phyloP scores from a whole-genome alignment of 2,113 vertebrate species.

The Struthio camelus region DNA sequence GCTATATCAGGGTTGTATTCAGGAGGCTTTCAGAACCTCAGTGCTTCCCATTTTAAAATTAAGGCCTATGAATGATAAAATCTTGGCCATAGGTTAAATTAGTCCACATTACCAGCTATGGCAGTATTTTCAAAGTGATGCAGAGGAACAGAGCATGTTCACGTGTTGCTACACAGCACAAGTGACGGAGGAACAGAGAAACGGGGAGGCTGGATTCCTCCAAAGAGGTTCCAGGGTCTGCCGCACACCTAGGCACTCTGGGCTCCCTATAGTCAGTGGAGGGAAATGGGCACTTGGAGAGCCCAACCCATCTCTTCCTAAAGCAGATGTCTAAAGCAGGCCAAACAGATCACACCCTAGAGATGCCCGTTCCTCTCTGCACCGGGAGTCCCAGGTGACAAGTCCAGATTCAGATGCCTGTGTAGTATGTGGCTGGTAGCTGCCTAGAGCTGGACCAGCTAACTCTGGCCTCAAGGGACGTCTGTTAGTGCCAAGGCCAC shows the following conservation, averaged over 20 bases:
- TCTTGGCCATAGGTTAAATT: neutral
- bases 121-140: neutral
- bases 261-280: neutral
- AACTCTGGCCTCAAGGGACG: neutral
- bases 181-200: neutral
- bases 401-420: neutral
- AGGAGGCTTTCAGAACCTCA: neutral
- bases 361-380: neutral
- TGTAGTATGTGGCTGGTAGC: neutral
- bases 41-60: neutral
- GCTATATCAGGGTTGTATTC: neutral
- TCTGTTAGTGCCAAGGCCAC: neutral
- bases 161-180: neutral
- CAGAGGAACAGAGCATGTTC: neutral
- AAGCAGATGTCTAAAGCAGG: neutral
- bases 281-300: neutral
- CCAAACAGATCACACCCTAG: neutral
- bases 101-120: accelerated
- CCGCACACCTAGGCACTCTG: neutral
- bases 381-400: neutral
- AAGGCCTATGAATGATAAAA: neutral
- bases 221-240: neutral
- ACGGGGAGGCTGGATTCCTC: neutral
- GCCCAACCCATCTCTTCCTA: neutral
- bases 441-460: neutral